Evolutionary conservation across 2,113 vertebrate species (phyloP), one percentile per base, ranked within the genome.

Genomic region (Pycnonotus jocosus): DNA sequence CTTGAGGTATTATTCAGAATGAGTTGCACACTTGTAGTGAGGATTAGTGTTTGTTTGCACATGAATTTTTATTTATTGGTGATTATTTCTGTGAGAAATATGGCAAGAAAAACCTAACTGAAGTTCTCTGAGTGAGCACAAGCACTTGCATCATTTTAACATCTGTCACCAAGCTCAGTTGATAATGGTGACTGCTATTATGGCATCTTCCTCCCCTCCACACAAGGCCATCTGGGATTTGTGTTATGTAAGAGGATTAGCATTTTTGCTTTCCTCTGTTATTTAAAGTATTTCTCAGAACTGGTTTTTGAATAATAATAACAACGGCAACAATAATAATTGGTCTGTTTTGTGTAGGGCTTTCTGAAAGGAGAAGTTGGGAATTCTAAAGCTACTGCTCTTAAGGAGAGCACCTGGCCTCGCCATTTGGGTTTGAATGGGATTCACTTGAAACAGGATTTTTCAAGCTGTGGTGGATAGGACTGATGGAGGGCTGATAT

Each of bases 181-280:
- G 93, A 93, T 96, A 96, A 96, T 96, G 91, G 91, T 82, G 92
- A 87, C 87, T 95, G 90, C 95, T 96, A 95, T 96, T 47, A 77
- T 38, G 86, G 96, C 83, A 92, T 93, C 95, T 96, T 96, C 96
- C 92, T 97, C 95, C 90, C 82, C 95, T 95, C 88, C 17, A 60
- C 89, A 95, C 90, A 93, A 92, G 97, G 93, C 97, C 97, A 97
- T 97, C 98, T 98, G 98, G 96, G 97, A 92, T 94, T 95, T 98
- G 96, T 95, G 97, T 95, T 96, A 91, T 93, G 90, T 96, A 96
- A 86, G 93, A 97, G 96, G 92, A 91, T 96, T 96, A 97, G 96
- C 96, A 97, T 97, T 97, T 97, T 94, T 92, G 92, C 88, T 94
- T 91, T 95, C 92, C 94, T 98, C 89, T 95, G 96, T 97, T 93